A percentile compares a stretch with the other conserved stretches of the same genome.
These are phyloP conservation scores for Conopomorpha cramerella DNA, from an alignment of 1,140 invertebrate genomes.

Conservation along the genomic window DNA sequence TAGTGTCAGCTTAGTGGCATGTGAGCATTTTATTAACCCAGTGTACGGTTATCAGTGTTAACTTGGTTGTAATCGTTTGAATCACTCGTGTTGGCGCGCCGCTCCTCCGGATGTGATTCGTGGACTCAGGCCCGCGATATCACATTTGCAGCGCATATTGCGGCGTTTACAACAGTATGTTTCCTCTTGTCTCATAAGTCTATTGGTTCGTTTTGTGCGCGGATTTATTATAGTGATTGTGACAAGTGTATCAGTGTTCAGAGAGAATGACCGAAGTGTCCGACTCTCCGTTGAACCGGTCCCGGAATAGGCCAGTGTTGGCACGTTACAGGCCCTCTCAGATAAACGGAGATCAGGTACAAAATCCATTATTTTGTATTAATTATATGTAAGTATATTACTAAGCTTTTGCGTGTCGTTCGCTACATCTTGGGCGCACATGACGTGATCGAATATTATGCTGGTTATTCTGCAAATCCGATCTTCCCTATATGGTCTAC, in stretches of 20 bases:
- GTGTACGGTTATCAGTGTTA: not conserved
- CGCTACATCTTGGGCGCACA: too few species aligned
- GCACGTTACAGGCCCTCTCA: conserved; percentile 30
- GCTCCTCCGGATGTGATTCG: conserved; percentile 56
- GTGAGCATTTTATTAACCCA: not conserved
- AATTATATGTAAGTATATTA: too few species aligned
- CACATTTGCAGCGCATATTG: conserved; percentile 27
- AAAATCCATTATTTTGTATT: not conserved
- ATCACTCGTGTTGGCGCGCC: conserved; percentile 30
- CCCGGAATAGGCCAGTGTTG: conserved; percentile 39
- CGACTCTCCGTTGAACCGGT: conserved; percentile 32
- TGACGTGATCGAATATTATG: too few species aligned
- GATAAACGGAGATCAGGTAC: conserved; percentile 30
- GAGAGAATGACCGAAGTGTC: conserved; percentile 32
- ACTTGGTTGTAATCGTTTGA: conserved; percentile 40
- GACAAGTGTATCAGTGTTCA: not conserved
- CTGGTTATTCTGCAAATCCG: too few species aligned
- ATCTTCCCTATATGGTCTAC: too few species aligned
- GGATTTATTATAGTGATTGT: not conserved
- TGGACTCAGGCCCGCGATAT: conserved; percentile 53
- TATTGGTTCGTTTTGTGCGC: conserved; percentile 9
- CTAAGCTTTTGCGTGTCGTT: too few species aligned
- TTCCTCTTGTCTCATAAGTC: conserved; percentile 33
- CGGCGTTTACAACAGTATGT: conserved; percentile 42
- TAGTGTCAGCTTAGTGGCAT: not conserved